Evolutionary conservation across 2,888 invertebrate species (phyloP), one percentile per base, ranked within the genome.

Genomic region (Hoplodrina blanda): DNA sequence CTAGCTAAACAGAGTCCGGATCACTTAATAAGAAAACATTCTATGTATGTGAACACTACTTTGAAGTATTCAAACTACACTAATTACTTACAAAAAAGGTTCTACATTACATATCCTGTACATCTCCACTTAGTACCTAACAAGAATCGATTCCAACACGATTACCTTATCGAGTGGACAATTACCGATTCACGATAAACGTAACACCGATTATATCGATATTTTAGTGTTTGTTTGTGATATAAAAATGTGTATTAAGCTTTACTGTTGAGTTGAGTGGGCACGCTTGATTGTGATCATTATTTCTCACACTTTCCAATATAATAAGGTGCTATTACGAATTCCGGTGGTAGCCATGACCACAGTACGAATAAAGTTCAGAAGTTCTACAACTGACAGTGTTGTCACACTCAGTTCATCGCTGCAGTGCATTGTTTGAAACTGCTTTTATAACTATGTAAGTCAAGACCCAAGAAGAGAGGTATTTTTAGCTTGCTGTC

Each of bases 281-380:
- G 68, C 57, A 67, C 62, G 50, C 50, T 68, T 65, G 72, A 80
- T 70, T 74, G 66, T 80, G 62, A 81, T 79, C 63, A 74, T 84
- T 73, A 82, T 69, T 72, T 78, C 78, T 71, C 82, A 81, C 84
- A 80, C 76, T 83, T 84, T 74, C 71, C 67, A 75, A 80, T 76
- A 68, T 84, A 84, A 82, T 83, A 81, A 82, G 80, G 61, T 69
- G 67, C 70, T 67, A 81, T 85, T 86, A 85, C 63, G 67, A 62
- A 83, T 81, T 79, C 78, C 66, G 62, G 62, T 52, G 50, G 59
- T 52, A 57, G 46, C 13, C 0, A 11, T 4, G 20, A 5, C n/a
- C 76, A 76, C 56, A 44, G 46, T 63, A 46, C 6, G 46, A 37
- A 25, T 5, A 11, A 55, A 0, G 10, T 15, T 15, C 63, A 67